Base-by-base conservation (phyloP, 1,140 invertebrate species). In the Prorops nasuta region DNA sequence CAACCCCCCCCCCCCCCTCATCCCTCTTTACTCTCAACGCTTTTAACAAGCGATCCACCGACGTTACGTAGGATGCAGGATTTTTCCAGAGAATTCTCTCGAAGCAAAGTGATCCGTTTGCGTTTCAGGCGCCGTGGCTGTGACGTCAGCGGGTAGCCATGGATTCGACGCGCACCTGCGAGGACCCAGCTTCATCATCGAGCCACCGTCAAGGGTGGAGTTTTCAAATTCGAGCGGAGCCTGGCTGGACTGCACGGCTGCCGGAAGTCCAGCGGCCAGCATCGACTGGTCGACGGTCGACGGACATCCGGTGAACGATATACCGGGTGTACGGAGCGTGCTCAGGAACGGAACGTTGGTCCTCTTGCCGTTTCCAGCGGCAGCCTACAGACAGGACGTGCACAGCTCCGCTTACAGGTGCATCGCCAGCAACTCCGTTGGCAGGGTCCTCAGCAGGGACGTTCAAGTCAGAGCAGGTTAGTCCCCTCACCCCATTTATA, bases 401-500 rank as follows among this genome's bases (percentile, higher is more conserved):
- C 88, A 91, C 67, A 87, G 83, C 62, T 83, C 86, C 21, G 83
- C 85, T 31, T 90, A 90, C 72, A 80, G 87, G 53, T 93, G 91
- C 74, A 79, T 88, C 21, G 90, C 89, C 14, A 81, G 82, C 53
- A 92, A 92, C 69, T 80, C 80, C 6, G 85, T 88, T 7, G 91
- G 91, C 10, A 80, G 83, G 49, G 85, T 92, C 49, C 83, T 91
- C 59, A 91, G 88, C 60, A 80, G 89, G 51, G 87, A 90, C 65
- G 88, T 92, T 8, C 85, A 89, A 76, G 86, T 92, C 47, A 79
- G 87, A 74, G 89, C 90, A 66, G 90, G 91, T 92, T 65, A 83
- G 83, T 71, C n/a, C n/a, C n/a, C n/a, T n/a, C n/a, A n/a, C n/a
- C n/a, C n/a, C n/a, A n/a, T n/a, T n/a, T n/a, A n/a, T n/a, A n/a